phyloP scores from a whole-genome alignment of 35 echinoderm and acorn worm genomes.

The Heliocidaris erythrogramma region DNA sequence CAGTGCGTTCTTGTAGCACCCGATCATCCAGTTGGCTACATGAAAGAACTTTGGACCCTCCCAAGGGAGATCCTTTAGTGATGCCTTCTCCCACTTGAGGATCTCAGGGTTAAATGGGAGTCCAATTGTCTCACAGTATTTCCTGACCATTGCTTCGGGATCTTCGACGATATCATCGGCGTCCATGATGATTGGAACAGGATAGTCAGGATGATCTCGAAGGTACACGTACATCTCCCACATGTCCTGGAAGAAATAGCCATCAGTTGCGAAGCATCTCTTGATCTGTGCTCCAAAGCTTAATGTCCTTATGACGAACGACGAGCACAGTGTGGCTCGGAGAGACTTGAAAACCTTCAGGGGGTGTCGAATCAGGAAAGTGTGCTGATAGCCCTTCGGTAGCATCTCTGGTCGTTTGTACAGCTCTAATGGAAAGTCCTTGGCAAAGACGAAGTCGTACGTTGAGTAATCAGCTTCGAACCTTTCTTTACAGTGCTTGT shows the following conservation, averaged over 20 bases:
- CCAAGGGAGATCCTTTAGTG: conserved; percentile 32
- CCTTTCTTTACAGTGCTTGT: conserved; percentile 57
- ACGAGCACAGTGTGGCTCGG: conserved; percentile 47
- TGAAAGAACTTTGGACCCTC: conserved; percentile 33
- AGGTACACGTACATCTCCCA: conserved; percentile 66
- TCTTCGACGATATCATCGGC: conserved; percentile 72
- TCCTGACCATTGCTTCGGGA: conserved; percentile 70
- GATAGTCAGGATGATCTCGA: conserved; percentile 54
- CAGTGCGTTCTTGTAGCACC: conserved; percentile 52
- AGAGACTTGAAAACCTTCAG: conserved; percentile 58
- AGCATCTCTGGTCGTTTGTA: conserved; percentile 61
- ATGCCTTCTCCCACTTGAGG: conserved; percentile 55
- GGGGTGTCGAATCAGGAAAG: conserved; percentile 84
- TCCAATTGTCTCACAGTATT: conserved; percentile 71
- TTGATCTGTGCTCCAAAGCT: conserved; percentile 31
- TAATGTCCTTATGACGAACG: not conserved
- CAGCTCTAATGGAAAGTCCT: conserved; percentile 69
- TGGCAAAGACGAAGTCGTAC: conserved; percentile 70
- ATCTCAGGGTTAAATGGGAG: conserved; percentile 59
- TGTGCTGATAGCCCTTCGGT: conserved; percentile 75
- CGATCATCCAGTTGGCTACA: conserved; percentile 36
- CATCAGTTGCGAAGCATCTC: conserved; percentile 39
- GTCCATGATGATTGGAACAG: conserved; percentile 66
- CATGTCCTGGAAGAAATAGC: conserved; percentile 64
- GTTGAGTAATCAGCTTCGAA: conserved; percentile 71